Base-by-base conservation (phyloP, 2,113 vertebrate species). In the Prochilodus magdalenae region DNA sequence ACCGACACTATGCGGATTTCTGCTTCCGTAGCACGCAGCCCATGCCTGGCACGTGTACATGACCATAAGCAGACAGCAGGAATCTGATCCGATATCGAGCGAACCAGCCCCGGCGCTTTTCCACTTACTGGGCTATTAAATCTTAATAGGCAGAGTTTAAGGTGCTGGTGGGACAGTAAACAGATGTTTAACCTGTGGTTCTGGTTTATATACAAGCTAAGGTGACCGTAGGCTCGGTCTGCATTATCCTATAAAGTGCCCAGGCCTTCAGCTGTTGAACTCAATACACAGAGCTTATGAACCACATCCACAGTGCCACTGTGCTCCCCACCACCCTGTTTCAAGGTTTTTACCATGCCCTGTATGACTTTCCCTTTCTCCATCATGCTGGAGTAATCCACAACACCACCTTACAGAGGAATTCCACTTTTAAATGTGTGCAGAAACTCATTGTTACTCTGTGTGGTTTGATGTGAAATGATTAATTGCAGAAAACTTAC, bases 121-220 rank as follows among this genome's bases (percentile, higher is more conserved):
- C 47, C 47, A 24, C 63, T 18, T 44, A 57, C 65, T 10, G 22
- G 12, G 16, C 36, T 59, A 18, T 59, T 47, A 44, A 59, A 57
- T 40, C 36, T 59, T 71, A 70, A 79, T 55, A 69, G 30, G 47
- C 14, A 7, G 11, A 44, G 30, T 44, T 60, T 40, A 70, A 70
- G 24, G 53, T 29, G 36, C 59, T 60, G 55, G 70, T 60, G 24
- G 33, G 36, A 69, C n/a, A 60, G 62, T 72, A 79, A 72, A 72
- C 44, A 79, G 53, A 40, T 72, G 55, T 60, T 79, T 79, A 44
- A 71, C 24, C 77, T 71, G 77, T 5, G 30, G n/a, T 69, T 69
- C 20, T 18, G 49, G 63, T 70, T 79, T 79, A 69, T 69, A 12
- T 24, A 8, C 24, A 30, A 65, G 59, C 49, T 57, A 40, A 14